Conservation (phyloP, 2,888 invertebrate species). For the Agrenia bidenticulata region DNA sequence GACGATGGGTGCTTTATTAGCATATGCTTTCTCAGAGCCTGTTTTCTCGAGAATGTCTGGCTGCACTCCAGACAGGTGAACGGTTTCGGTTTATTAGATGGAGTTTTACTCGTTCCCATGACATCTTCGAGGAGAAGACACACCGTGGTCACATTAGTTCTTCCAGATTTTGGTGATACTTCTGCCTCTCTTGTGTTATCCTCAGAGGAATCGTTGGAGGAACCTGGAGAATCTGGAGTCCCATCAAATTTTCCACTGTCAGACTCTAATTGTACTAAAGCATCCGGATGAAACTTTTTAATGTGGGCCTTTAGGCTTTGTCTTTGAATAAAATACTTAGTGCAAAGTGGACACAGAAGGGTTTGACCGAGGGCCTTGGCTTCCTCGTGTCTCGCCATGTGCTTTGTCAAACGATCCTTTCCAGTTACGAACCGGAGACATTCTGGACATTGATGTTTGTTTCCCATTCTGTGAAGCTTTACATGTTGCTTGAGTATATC, state of each 20-base stretch:
- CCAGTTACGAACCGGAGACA: conserved; percentile 47
- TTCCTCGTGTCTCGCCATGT: conserved; percentile 46
- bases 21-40: conserved; percentile 31
- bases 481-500: conserved; percentile 48
- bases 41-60: conserved; percentile 27
- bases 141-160: background rate
- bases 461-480: conserved; percentile 41
- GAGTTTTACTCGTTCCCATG: background rate
- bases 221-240: background rate
- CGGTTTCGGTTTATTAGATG: conserved; percentile 3
- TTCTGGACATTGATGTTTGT: conserved; percentile 47
- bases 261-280: background rate
- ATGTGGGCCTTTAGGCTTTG: conserved; percentile 47
- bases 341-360: conserved; percentile 41
- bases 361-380: conserved; percentile 40
- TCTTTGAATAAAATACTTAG: conserved; percentile 46
- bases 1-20: background rate
- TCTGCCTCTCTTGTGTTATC: background rate
- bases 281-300: conserved; percentile 43
- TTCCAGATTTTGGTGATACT: background rate
- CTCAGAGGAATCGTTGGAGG: background rate
- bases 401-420: conserved; percentile 38
- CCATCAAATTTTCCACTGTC: background rate
- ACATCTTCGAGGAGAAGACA: background rate
- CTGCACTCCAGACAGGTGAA: conserved; percentile 18